Conservation (phyloP, 2,113 vertebrate species). For the Campylorhamphus procurvoides region DNA sequence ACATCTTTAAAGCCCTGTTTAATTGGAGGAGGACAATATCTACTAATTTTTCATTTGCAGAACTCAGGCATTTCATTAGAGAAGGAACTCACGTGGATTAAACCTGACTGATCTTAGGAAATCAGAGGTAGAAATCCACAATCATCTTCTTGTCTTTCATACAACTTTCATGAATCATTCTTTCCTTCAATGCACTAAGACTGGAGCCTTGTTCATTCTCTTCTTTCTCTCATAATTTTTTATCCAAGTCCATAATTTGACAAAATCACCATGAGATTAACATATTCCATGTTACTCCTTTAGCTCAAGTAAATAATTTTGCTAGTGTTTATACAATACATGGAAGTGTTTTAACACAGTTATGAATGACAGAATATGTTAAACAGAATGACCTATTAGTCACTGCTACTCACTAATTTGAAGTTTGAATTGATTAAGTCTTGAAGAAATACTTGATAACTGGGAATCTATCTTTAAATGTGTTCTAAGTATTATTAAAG, state of each 20-base stretch:
- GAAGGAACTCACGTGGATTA: background rate
- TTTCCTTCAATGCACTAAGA: background rate
- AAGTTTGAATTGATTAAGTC: background rate
- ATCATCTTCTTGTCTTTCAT: background rate
- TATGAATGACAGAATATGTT: background rate
- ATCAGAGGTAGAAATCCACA: background rate
- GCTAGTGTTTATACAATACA: background rate
- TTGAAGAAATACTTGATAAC: background rate
- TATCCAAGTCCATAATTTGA: background rate
- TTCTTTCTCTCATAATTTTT: background rate
- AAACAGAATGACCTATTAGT: background rate
- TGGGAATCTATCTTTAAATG: background rate
- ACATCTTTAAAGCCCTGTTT: background rate
- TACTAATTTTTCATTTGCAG: background rate
- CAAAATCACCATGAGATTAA: background rate
- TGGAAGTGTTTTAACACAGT: background rate
- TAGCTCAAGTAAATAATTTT: background rate
- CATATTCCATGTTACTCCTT: background rate
- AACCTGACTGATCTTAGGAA: background rate
- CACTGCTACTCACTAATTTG: background rate
- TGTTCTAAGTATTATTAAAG: background rate
- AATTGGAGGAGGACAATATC: background rate
- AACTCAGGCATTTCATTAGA: background rate
- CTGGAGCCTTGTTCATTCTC: background rate
- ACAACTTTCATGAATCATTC: background rate